Conservation (phyloP, 2,888 invertebrate genomes). For the Camponotus fellah region DNA sequence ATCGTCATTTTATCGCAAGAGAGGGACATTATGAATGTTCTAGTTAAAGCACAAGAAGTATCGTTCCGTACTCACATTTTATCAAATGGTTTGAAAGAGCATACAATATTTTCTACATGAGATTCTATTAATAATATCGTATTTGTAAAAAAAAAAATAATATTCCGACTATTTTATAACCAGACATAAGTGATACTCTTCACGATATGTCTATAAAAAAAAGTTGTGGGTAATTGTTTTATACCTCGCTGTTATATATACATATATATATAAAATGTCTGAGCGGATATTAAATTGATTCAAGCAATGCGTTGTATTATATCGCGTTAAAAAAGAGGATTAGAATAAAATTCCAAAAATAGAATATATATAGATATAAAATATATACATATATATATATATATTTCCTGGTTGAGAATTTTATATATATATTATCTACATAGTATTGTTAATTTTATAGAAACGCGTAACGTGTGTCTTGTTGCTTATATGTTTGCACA, state of each 20-base stretch:
- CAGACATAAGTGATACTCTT: constrained; percentile 2
- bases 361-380: neutral
- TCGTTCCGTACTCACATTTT: constrained; percentile 17
- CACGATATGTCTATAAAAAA: constrained; percentile 6
- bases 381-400: neutral
- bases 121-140: constrained; percentile 1
- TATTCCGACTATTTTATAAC: constrained; percentile 11
- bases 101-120: neutral
- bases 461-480: neutral
- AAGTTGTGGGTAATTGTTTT: constrained; percentile 38
- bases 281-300: constrained; percentile 19
- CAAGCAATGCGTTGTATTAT: constrained; percentile 19
- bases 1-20: neutral
- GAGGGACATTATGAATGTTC: neutral
- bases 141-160: constrained; percentile 12
- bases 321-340: constrained; percentile 6
- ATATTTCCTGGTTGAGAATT: constrained; percentile 7
- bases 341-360: constrained; percentile 21
- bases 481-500: constrained; percentile 16
- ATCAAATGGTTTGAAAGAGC: constrained; percentile 21
- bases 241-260: constrained; percentile 13
- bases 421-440: neutral
- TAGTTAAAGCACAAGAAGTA: constrained; percentile 23
- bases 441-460: constrained; percentile 17
- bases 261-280: neutral